phyloP scores from a whole-genome alignment of 2,113 vertebrate species.

The Phaethornis superciliosus region DNA sequence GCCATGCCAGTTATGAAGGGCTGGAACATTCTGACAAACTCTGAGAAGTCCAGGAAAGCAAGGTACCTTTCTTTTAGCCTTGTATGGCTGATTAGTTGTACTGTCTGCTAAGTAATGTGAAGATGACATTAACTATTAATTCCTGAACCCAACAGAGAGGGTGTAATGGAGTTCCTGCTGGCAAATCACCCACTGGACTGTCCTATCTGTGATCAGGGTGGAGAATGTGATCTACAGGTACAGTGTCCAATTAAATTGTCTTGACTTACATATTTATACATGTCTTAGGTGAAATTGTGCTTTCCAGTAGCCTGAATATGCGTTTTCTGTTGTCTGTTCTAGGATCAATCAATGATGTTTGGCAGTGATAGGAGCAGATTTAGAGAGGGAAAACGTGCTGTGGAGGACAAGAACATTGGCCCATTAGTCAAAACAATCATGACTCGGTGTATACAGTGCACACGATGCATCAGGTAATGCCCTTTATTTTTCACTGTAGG shows the following conservation, averaged over 20 bases:
- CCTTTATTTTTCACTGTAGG: background rate
- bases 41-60: constrained; percentile 93
- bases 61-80: constrained; percentile 77
- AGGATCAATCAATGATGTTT: constrained; percentile 99
- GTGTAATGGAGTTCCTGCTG: constrained; percentile 95
- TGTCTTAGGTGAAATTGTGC: background rate
- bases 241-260: background rate
- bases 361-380: constrained; percentile 96
- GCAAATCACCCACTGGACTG: constrained; percentile 96
- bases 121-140: background rate
- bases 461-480: constrained; percentile 93
- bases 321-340: constrained; percentile 31
- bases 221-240: constrained; percentile 98
- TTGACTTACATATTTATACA: background rate
- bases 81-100: background rate
- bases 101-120: background rate
- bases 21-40: constrained; percentile 95
- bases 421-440: constrained; percentile 98
- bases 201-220: constrained; percentile 96
- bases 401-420: constrained; percentile 98
- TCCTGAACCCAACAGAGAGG: constrained; percentile 82
- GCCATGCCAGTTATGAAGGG: constrained; percentile 99
- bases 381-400: constrained; percentile 91
- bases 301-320: background rate
- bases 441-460: constrained; percentile 99